Percentiles rank a stretch among this genome's conserved stretches.
These are phyloP conservation scores for Echiichthys vipera DNA, from an alignment of 2,797 vertebrate genomes.

Conservation along the genomic window DNA sequence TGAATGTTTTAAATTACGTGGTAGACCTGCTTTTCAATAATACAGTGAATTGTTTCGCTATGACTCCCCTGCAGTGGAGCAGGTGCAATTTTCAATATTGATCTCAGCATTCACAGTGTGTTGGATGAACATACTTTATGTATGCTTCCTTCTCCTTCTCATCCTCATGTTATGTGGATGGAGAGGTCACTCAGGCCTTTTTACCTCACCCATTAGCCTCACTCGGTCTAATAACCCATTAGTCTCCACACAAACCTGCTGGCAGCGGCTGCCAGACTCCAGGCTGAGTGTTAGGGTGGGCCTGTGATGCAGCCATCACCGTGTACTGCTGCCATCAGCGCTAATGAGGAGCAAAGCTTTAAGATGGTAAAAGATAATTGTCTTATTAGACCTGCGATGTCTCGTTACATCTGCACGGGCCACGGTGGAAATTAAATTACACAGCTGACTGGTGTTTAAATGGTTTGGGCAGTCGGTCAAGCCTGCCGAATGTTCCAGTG, in stretches of 20 bases:
- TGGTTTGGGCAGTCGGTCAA: constrained; percentile 19
- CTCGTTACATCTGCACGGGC: constrained; percentile 47
- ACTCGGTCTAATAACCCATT: constrained; percentile 53
- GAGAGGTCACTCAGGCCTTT: constrained; percentile 36
- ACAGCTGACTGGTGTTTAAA: constrained; percentile 32
- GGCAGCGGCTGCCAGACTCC: constrained; percentile 25
- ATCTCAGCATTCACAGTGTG: not conserved
- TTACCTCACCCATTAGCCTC: constrained; percentile 36
- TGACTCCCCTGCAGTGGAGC: not conserved
- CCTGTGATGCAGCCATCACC: constrained; percentile 32
- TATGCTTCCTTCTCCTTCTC: not conserved
- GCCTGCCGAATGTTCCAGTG: not conserved
- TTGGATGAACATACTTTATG: not conserved
- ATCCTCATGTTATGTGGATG: constrained; percentile 16
- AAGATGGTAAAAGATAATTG: constrained; percentile 59
- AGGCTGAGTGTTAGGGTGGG: constrained; percentile 43
- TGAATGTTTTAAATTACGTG: not conserved
- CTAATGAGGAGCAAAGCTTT: constrained; percentile 59
- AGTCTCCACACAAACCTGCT: constrained; percentile 50
- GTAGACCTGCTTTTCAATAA: not conserved
- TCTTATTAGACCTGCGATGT: constrained; percentile 61
- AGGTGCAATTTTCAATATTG: not conserved
- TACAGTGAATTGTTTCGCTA: not conserved
- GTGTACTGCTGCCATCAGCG: constrained; percentile 30
- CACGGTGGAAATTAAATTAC: constrained; percentile 57